Percentiles rank a stretch among this genome's conserved stretches.
Conservation (phyloP, 2,797 vertebrate genomes). For the Paramormyrops hopkinsi region DNA sequence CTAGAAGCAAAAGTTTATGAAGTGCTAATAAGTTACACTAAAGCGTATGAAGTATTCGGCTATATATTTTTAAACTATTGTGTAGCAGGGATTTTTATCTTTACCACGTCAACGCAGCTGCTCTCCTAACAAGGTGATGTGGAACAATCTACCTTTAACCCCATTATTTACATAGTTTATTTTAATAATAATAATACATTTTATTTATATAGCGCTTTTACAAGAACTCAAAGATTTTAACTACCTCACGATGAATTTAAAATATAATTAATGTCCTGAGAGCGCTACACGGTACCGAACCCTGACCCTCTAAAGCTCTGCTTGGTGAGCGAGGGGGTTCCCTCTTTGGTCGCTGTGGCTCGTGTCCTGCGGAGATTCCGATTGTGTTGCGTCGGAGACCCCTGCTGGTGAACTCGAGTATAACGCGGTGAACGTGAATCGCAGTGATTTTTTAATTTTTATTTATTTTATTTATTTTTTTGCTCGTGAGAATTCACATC, state of each 20-base stretch:
- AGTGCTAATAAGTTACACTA: background rate
- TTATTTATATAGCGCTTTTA: too few relatives aligned
- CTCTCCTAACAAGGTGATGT: background rate
- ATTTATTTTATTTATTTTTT: too few relatives aligned
- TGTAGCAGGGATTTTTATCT: background rate
- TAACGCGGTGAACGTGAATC: slow-evolving; percentile 26
- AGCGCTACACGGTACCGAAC: background rate
- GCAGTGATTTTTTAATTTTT: too few relatives aligned
- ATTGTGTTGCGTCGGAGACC: slow-evolving; percentile 41
- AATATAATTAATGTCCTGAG: background rate
- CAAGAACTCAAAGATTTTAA: background rate
- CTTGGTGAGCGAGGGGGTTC: background rate
- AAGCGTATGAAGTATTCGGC: background rate
- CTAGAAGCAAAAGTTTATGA: background rate
- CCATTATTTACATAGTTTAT: background rate
- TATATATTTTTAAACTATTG: background rate
- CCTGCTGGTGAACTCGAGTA: slow-evolving; percentile 41
- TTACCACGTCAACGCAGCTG: background rate
- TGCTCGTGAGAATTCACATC: background rate
- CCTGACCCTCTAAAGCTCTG: background rate
- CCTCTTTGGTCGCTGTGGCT: background rate
- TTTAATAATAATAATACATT: background rate
- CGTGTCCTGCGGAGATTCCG: background rate
- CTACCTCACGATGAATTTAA: background rate
- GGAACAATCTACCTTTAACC: background rate